Evolutionary conservation across 2,888 invertebrate genomes (phyloP), one percentile per base, ranked within the genome.

Genomic region (Nycteola revayana): DNA sequence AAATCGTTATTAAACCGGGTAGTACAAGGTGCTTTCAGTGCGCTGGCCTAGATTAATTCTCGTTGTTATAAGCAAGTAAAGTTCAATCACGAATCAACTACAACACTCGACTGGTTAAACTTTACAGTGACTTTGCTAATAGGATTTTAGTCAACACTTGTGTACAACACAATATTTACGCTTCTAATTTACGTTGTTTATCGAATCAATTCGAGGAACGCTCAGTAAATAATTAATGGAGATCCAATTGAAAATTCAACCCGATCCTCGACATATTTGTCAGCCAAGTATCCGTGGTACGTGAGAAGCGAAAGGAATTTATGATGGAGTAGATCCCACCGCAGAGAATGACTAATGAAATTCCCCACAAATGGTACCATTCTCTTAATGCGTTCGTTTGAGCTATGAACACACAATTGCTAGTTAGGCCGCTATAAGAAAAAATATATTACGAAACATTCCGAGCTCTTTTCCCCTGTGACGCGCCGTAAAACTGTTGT

Each of bases 321-420:
- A 64, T 70, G 66, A 72, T 64, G 63, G 66, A 70, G 66, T 61
- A 57, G 37, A 18, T 60, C 66, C 61, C 61, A 54, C 61, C 65
- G 56, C 55, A 50, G 52, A 61, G 69, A 67, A 72, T 75, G 63
- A 70, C 69, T 75, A 75, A 75, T 75, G 75, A 75, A 75, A 75
- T 75, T 75, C 74, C 42, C 66, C 61, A 45, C 69, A 69, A 74
- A 75, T 68, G 67, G 65, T 57, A 47, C 61, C 57, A 63, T 72
- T 71, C 67, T 65, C 65, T 64, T 70, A 74, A 74, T 68, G 68
- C 65, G 64, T 54, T 58, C 51, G 46, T 53, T 62, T 60, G 57
- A 52, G 67, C 54, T 49, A 57, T 48, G 58, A 49, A 53, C 58
- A 61, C 62, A 62, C 52, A 42, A 64, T 47, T 38, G 44, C 38